phyloP scores from a whole-genome alignment of 2,797 vertebrate species.

The Oreochromis grahami region DNA sequence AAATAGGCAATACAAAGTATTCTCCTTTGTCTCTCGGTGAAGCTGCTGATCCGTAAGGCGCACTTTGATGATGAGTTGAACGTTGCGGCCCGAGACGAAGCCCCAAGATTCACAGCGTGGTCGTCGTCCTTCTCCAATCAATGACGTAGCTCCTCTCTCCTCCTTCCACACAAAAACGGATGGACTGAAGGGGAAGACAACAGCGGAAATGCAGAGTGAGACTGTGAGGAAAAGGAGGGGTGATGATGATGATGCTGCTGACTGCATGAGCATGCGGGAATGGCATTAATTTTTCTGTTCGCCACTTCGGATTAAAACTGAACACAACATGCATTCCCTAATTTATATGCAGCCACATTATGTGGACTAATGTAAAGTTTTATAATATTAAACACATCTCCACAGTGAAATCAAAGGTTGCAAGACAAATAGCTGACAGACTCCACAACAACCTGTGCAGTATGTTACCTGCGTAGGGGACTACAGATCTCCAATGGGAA shows the following conservation, averaged over 20 bases:
- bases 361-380: not conserved
- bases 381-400: not conserved
- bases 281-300: not conserved
- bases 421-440: not conserved
- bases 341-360: not conserved
- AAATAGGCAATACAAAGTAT: slow-evolving; percentile 20
- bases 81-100: slow-evolving; percentile 27
- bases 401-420: not conserved
- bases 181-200: slow-evolving; percentile 35
- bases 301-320: not conserved
- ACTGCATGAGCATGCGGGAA: not conserved
- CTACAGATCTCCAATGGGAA: slow-evolving; percentile 92
- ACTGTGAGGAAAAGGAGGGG: not conserved
- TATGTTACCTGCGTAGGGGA: slow-evolving; percentile 80
- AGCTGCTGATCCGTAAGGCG: slow-evolving; percentile 45
- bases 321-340: not conserved
- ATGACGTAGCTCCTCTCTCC: slow-evolving; percentile 44
- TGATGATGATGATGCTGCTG: not conserved
- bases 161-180: slow-evolving; percentile 68
- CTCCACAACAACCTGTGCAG: not conserved
- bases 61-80: slow-evolving; percentile 58
- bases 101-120: slow-evolving; percentile 55
- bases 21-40: slow-evolving; percentile 27
- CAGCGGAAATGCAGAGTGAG: not conserved
- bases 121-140: slow-evolving; percentile 67